Base-by-base conservation (phyloP, 2,797 vertebrate species). In the Loriculus beryllinus region DNA sequence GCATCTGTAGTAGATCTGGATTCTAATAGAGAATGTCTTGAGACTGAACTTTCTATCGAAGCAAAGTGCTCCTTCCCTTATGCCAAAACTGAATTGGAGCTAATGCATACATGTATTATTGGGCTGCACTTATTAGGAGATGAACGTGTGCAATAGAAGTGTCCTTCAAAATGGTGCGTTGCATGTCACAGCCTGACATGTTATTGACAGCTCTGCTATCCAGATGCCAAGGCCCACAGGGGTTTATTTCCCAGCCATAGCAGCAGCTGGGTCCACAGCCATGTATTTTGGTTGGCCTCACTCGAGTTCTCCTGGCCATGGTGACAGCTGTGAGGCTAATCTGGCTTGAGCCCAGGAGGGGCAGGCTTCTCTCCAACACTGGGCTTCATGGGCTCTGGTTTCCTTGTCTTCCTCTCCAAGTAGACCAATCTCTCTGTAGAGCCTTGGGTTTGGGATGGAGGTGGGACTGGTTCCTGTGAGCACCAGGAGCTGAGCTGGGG, bases 281-380 rank as follows among this genome's bases (percentile, higher is more conserved):
- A 29, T 70, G 65, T 47, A 28, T 86, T 77, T 90, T 88, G 93
- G 74, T 74, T 90, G 88, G 67, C 83, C 88, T 96, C 78, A 0
- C 80, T 37, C 57, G 83, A 49, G 16, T 88, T 7, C 56, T 35
- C 10, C 86, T 21, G 90, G 71, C 47, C 42, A 1, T 0, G 16
- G 75, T 48, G 90, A 56, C 91, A 94, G 80, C 92, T 93, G 92
- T 23, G 29, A 77, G 85, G 85, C 77, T 71, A n/a, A 63, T 57
- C 79, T 95, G 93, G 92, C 88, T 49, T 33, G n/a, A 35, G 86
- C 82, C 85, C 83, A 78, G 86, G 2, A 7, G 5, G 5, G 63
- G 64, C 79, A 70, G 68, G 35, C 82, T 63, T 69, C 33, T 80
- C 91, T 54, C 31, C 17, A 4, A 18, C 1, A 4, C 9, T 35